Conservation (phyloP, 1,140 invertebrate species). For the Tetranychus cinnabarinus region DNA sequence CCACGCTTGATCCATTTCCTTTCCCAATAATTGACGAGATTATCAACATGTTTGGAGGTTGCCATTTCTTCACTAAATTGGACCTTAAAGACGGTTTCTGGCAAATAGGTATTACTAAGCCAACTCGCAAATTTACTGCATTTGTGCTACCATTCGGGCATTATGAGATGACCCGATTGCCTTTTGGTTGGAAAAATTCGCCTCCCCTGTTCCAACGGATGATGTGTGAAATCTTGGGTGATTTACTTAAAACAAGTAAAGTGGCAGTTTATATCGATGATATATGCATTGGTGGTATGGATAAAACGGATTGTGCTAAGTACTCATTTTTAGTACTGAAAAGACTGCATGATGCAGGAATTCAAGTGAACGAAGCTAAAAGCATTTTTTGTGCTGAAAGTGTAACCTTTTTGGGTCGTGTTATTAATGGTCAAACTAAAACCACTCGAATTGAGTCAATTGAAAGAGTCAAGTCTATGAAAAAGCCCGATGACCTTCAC, state of each 20-base stretch:
- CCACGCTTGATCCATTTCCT: no score
- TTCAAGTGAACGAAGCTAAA: background rate
- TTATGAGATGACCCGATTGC: background rate
- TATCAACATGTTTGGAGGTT: background rate
- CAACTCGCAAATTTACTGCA: background rate
- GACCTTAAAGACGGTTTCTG: constrained; percentile 3
- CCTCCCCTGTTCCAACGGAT: background rate
- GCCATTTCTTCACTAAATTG: background rate
- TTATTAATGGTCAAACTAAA: background rate
- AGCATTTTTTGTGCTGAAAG: background rate
- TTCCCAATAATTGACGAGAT: no score
- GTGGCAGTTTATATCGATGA: background rate
- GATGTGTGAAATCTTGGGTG: background rate
- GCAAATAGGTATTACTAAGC: background rate
- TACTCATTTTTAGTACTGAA: background rate
- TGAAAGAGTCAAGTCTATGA: background rate
- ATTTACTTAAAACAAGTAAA: background rate
- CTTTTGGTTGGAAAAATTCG: background rate
- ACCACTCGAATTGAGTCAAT: background rate
- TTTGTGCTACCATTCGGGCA: background rate
- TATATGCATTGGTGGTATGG: background rate
- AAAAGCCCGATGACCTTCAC: background rate
- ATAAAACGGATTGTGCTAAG: background rate
- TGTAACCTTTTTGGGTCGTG: background rate
- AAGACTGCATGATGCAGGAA: background rate